Evolutionary conservation across 2,113 vertebrate genomes (phyloP), one percentile per base, ranked within the genome.

Genomic region (Clarias batrachus): DNA sequence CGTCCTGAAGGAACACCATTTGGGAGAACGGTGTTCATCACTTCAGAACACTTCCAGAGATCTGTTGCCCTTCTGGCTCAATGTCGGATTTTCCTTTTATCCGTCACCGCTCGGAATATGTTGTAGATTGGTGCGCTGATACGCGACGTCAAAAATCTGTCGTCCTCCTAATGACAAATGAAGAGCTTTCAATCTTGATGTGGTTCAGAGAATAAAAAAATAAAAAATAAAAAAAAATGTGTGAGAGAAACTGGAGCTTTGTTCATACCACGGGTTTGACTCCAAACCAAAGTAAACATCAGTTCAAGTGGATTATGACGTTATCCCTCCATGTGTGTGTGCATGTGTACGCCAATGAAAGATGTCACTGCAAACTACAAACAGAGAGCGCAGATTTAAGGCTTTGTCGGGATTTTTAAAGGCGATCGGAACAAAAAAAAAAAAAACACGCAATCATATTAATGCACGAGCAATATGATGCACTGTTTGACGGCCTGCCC

Each of bases 201-300:
- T 54, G 41, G 23, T 54, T 76, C 54, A 52, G 37, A 52, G 11
- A 27, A 16, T n/a, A 16, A 76, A 74, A 11, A 48, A 37, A 71
- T 7, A 19, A 21, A 48, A 8, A 37, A 37, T 37, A 37, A 37
- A 1, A 37, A 71, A 59, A 79, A 12, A 57, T 21, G 57, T 23
- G 78, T 13, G 57, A 62, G 30, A 41, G 78, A 81, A 81, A 37
- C 78, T 13, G 30, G 4, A 81, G 78, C 78, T 62, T 62, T 62
- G 11, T 57, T 62, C 57, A 60, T 81, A 37, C 41, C 57, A 41
- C 8, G 78, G 30, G 57, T 60, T 62, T 81, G 78, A 83, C 65
- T 54, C 63, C 48, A 71, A 81, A 81, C 78, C 33, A 81, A 81
- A 62, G 57, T 81, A 62, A 81, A 81, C 78, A 81, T 62, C 78